A percentile compares a stretch with the other conserved stretches of the same genome.
phyloP scores from a whole-genome alignment of 2,113 vertebrate species.

The Stegostoma tigrinum region DNA sequence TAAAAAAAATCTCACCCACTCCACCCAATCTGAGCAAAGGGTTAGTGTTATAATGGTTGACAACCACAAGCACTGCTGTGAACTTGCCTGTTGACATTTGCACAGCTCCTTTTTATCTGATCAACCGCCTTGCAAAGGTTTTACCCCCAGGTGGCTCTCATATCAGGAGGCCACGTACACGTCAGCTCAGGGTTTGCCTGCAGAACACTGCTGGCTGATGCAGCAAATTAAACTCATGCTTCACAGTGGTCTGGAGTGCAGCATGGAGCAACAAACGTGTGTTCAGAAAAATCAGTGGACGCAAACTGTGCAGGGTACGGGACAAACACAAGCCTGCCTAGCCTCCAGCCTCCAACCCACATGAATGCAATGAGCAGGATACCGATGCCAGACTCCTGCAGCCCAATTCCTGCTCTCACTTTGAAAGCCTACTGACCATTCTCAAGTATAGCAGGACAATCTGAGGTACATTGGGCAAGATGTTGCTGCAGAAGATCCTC shows the following conservation, averaged over 20 bases:
- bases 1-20: slow-evolving; percentile 23
- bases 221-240: neutral
- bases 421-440: neutral
- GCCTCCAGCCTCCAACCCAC: too few relatives aligned
- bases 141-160: slow-evolving; percentile 6
- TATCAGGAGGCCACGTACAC: neutral
- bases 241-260: neutral
- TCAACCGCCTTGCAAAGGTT: neutral
- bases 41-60: neutral
- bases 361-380: neutral
- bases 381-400: neutral
- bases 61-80: slow-evolving; percentile 21
- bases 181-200: neutral
- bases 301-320: too few relatives aligned
- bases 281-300: neutral
- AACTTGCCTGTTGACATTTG: neutral
- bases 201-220: neutral
- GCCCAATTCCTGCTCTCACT: neutral
- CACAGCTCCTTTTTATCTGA: slow-evolving; percentile 31
- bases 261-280: neutral
- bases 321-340: neutral
- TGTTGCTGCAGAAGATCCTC: neutral
- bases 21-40: slow-evolving; percentile 34
- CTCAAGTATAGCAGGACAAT: neutral
- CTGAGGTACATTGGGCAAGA: neutral